A percentile compares a stretch with the other conserved stretches of the same genome.
Conservation (phyloP, 1,140 invertebrate species). For the Nilaparvata lugens region DNA sequence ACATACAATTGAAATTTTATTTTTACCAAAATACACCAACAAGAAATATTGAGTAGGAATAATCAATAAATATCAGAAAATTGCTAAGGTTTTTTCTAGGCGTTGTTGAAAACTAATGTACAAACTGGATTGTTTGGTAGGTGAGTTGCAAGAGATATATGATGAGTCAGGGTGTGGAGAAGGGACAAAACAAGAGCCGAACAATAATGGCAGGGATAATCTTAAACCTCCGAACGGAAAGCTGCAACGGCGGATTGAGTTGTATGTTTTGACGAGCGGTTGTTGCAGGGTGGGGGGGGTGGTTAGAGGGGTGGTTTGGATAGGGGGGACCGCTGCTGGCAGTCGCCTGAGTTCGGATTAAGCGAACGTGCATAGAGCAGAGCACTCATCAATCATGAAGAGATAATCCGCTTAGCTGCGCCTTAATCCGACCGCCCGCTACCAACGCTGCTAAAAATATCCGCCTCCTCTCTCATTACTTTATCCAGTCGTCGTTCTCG, state of each 20-base stretch:
- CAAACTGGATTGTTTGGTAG: too few relatives aligned
- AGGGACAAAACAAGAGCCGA: not conserved
- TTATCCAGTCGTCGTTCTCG: not conserved
- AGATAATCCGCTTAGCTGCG: constrained; percentile 51
- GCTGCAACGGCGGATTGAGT: not conserved
- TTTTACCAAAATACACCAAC: too few relatives aligned
- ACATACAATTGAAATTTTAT: too few relatives aligned
- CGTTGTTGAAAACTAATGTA: too few relatives aligned
- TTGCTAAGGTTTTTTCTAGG: too few relatives aligned
- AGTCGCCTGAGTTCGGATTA: constrained; percentile 13
- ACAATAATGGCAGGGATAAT: not conserved
- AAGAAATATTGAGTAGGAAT: too few relatives aligned
- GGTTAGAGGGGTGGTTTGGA: not conserved
- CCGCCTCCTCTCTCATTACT: not conserved
- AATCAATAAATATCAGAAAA: too few relatives aligned
- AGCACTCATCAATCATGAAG: constrained; percentile 48
- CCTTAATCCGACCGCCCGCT: constrained; percentile 20
- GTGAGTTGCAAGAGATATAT: too few relatives aligned
- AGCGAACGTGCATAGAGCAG: constrained; percentile 16
- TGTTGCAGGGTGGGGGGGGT: not conserved
- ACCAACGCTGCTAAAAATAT: constrained; percentile 19
- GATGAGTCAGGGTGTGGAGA: too few relatives aligned
- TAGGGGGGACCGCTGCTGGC: not conserved
- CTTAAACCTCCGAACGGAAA: not conserved
- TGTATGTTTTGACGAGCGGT: constrained; percentile 7